Evolutionary conservation across 2,113 vertebrate species (phyloP).

Genomic region (Columba livia): DNA sequence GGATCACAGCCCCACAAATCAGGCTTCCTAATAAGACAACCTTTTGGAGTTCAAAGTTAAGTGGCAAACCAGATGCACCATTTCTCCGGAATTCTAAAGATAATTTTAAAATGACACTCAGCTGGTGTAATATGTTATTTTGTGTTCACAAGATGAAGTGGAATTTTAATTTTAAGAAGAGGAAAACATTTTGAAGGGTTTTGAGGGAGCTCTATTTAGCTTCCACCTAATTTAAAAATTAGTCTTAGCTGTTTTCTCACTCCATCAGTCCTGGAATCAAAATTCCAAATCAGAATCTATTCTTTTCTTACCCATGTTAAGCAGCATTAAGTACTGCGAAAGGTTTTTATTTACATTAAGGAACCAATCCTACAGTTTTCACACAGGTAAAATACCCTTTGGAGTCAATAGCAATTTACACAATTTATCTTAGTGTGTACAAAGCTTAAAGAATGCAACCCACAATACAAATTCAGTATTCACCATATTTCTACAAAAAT

Average conservation of each 20-base stretch:
- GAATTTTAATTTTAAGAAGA: conserved; percentile 2
- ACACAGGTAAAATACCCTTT: background rate
- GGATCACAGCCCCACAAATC: background rate
- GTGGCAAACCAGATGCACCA: background rate
- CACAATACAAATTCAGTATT: background rate
- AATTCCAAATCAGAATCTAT: conserved; percentile 43
- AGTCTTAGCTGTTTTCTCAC: conserved; percentile 22
- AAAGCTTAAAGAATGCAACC: background rate
- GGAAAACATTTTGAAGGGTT: background rate
- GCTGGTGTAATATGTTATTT: background rate
- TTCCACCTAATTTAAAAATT: conserved; percentile 24
- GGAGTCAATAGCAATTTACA: background rate
- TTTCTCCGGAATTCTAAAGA: background rate
- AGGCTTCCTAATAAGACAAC: background rate
- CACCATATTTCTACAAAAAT: background rate
- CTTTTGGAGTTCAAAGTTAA: background rate
- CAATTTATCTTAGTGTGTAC: background rate
- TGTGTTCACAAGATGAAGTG: background rate
- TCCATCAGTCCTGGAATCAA: conserved; percentile 25
- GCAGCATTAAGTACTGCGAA: background rate
- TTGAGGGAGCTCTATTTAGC: background rate
- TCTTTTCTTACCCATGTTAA: conserved; percentile 15
- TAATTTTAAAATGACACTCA: background rate
- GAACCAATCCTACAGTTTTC: background rate
- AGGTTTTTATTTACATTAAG: conserved; percentile 21